These are phyloP conservation scores for Illadopsis cleaveri DNA, from an alignment of 2,113 vertebrate species.

Conservation along the genomic window DNA sequence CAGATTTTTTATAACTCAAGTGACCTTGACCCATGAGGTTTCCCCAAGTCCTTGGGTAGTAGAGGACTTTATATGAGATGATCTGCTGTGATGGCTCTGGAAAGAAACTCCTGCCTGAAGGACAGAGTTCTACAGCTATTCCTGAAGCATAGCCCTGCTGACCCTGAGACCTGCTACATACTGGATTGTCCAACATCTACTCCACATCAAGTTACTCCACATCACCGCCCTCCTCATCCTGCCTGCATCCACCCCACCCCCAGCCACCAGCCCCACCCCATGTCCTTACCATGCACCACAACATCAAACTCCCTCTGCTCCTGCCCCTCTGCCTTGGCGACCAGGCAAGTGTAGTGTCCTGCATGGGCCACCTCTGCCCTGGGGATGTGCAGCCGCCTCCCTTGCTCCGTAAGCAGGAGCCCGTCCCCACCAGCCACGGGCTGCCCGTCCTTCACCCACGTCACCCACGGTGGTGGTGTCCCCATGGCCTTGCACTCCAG, in stretches of 20 bases:
- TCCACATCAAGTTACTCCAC: neutral
- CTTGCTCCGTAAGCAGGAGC: conserved; percentile 4
- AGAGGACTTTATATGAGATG: neutral
- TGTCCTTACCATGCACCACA: conserved; percentile 61
- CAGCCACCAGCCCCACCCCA: neutral
- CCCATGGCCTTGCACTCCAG: conserved; percentile 61
- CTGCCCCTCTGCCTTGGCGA: conserved; percentile 5
- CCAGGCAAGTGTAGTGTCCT: conserved; percentile 71
- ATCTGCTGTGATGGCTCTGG: neutral
- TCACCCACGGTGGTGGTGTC: neutral
- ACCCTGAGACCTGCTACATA: rapidly evolving
- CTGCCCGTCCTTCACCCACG: conserved; percentile 60
- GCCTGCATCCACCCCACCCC: neutral
- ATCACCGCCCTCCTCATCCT: neutral
- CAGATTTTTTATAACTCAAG: neutral
- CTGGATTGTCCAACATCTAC: neutral
- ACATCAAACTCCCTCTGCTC: conserved; percentile 62
- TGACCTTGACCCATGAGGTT: neutral
- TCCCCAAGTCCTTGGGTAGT: neutral
- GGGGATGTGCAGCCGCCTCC: conserved; percentile 46
- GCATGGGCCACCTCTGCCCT: conserved; percentile 21
- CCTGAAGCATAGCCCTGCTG: neutral
- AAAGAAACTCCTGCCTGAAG: neutral
- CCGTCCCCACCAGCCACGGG: neutral
- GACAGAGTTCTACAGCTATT: neutral